These are phyloP conservation scores for Corvus hawaiiensis DNA, from an alignment of 2,113 vertebrate species.

Conservation along the genomic window DNA sequence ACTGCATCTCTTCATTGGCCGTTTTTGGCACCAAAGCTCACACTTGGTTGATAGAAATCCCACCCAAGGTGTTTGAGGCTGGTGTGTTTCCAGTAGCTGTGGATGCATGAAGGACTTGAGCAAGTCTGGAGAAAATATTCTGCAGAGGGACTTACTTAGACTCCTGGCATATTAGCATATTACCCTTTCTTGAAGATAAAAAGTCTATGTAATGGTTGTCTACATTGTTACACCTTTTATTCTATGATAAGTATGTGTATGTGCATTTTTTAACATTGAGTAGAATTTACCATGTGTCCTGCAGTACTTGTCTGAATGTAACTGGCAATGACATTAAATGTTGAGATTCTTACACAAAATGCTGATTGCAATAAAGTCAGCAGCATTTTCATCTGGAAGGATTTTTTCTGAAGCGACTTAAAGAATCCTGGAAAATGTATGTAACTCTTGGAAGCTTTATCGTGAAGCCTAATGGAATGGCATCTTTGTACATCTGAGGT, in stretches of 20 bases:
- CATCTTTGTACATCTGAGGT: not conserved
- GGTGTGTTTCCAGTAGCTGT: not conserved
- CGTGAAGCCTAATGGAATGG: not conserved
- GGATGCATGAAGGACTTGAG: not conserved
- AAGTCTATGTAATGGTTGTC: not conserved
- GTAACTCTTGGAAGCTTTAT: not conserved
- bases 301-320: not conserved
- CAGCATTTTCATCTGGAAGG: not conserved
- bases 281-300: not conserved
- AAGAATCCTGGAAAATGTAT: not conserved
- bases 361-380: not conserved
- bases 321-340: not conserved
- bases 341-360: not conserved
- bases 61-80: not conserved
- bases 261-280: not conserved
- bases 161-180: not conserved
- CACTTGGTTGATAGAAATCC: not conserved
- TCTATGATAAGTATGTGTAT: not conserved
- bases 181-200: not conserved
- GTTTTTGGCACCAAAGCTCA: not conserved
- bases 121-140: not conserved
- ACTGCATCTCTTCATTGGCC: not conserved
- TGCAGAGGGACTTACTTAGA: not conserved
- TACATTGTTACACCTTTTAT: not conserved
- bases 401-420: not conserved